A percentile compares a stretch with the other conserved stretches of the same genome.
phyloP scores from a whole-genome alignment of 2,888 invertebrate species.

The Mimumesa dahlbomi region DNA sequence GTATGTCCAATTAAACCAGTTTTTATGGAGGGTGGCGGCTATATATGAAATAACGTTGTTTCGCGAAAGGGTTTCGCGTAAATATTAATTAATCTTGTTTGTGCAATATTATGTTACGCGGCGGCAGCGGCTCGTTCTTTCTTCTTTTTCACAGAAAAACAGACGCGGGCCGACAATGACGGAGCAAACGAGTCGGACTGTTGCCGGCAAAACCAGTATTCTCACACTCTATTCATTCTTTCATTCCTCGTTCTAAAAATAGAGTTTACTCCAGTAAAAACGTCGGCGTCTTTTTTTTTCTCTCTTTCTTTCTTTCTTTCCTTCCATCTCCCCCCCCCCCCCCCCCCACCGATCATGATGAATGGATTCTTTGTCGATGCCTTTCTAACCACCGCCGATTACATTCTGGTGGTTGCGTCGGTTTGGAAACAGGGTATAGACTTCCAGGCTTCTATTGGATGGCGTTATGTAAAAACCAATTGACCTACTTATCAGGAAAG shows the following conservation, averaged over 20 bases:
- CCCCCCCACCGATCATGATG: constrained; percentile 38
- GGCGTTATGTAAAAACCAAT: constrained; percentile 36
- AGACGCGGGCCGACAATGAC: constrained; percentile 46
- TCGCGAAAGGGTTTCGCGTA: constrained; percentile 26
- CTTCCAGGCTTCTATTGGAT: constrained; percentile 3
- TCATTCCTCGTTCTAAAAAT: constrained; percentile 51
- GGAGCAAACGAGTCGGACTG: constrained; percentile 30
- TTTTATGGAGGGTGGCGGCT: background rate
- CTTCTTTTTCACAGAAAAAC: constrained; percentile 15
- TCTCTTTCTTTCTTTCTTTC: constrained; percentile 21
- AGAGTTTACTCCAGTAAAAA: constrained; percentile 49
- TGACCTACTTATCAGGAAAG: constrained; percentile 35
- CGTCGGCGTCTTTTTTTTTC: constrained; percentile 37
- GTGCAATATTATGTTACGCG: constrained; percentile 39
- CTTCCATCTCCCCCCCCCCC: background rate
- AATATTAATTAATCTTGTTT: constrained; percentile 46
- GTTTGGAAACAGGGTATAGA: constrained; percentile 4
- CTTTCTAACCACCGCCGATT: constrained; percentile 25
- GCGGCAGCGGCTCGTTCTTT: background rate
- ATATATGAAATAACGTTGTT: background rate
- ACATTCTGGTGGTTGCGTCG: constrained; percentile 7
- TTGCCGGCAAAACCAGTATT: constrained; percentile 49
- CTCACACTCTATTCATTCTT: constrained; percentile 53
- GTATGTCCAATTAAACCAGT: background rate
- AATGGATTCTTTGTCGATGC: constrained; percentile 44